phyloP scores from a whole-genome alignment of 2,888 invertebrate species.

The Noctuana brunneofusca region DNA sequence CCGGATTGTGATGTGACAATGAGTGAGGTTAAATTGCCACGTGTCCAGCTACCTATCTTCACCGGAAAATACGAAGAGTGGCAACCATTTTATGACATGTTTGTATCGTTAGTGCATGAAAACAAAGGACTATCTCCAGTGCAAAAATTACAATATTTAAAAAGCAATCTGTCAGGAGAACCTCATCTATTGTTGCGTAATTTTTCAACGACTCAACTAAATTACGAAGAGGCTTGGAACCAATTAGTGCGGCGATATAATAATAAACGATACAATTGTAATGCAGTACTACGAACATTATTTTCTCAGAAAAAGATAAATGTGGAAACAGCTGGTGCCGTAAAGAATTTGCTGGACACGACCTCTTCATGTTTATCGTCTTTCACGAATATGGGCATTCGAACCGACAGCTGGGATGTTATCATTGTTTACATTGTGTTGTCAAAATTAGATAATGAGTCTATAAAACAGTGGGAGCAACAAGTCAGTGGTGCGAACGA shows the following conservation, averaged over 20 bases:
- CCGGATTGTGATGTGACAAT: too few relatives aligned
- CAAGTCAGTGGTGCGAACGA: background rate
- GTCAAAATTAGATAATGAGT: conserved; percentile 38
- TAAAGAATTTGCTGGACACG: background rate
- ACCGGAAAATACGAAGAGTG: conserved; percentile 3
- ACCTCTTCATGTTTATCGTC: conserved; percentile 35
- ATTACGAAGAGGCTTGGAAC: conserved; percentile 40
- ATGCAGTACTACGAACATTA: conserved; percentile 19
- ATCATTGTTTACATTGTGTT: conserved; percentile 36
- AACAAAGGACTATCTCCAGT: conserved; percentile 9
- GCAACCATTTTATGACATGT: background rate
- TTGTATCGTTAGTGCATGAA: conserved; percentile 3
- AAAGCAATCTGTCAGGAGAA: conserved; percentile 11
- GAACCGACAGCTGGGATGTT: conserved; percentile 36
- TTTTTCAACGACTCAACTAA: conserved; percentile 36
- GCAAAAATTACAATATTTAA: conserved; percentile 22
- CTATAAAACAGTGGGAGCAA: conserved; percentile 34
- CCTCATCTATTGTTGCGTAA: conserved; percentile 18
- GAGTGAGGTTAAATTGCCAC: background rate
- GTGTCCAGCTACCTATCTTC: background rate
- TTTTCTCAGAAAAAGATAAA: conserved; percentile 10
- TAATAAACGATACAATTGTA: conserved; percentile 38
- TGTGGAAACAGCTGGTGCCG: conserved; percentile 4
- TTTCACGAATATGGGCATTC: conserved; percentile 35
- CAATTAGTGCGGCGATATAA: conserved; percentile 35